Percentiles rank a stretch among this genome's conserved stretches.
phyloP scores from a whole-genome alignment of 2,797 vertebrate genomes.

The Syncerus caffer region DNA sequence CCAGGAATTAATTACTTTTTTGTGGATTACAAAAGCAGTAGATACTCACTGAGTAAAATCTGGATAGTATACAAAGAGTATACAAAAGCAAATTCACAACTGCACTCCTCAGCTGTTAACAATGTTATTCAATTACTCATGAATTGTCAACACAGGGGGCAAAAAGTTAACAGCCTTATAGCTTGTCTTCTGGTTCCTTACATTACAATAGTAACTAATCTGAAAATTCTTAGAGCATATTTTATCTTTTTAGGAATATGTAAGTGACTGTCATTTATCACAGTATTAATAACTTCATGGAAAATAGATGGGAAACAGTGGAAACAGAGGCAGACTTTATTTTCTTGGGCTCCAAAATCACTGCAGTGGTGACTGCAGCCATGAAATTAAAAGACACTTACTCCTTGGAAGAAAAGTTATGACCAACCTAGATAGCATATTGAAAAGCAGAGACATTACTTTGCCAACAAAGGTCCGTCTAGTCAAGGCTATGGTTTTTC shows the following conservation, averaged over 20 bases:
- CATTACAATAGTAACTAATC: not conserved
- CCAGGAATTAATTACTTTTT: not conserved
- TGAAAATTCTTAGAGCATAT: not conserved
- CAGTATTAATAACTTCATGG: not conserved
- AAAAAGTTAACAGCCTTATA: not conserved
- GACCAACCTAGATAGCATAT: not conserved
- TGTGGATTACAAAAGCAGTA: constrained; percentile 14
- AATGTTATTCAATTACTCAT: not conserved
- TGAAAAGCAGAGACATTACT: not conserved
- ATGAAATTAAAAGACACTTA: not conserved
- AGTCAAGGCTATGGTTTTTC: not conserved
- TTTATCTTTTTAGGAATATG: not conserved
- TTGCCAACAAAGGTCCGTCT: not conserved
- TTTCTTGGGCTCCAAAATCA: not conserved
- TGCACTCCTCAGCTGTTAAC: not conserved
- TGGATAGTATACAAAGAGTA: not conserved
- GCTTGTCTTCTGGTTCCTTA: constrained; percentile 28
- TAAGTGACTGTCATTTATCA: not conserved
- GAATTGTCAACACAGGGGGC: not conserved
- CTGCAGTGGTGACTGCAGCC: not conserved
- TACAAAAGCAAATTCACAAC: not conserved
- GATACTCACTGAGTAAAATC: not conserved
- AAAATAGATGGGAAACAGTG: not conserved
- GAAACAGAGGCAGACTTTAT: not conserved
- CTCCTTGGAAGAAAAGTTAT: not conserved